These are phyloP conservation scores for Chloroceryle amazona DNA, from an alignment of 2,797 vertebrate genomes.

Conservation along the genomic window DNA sequence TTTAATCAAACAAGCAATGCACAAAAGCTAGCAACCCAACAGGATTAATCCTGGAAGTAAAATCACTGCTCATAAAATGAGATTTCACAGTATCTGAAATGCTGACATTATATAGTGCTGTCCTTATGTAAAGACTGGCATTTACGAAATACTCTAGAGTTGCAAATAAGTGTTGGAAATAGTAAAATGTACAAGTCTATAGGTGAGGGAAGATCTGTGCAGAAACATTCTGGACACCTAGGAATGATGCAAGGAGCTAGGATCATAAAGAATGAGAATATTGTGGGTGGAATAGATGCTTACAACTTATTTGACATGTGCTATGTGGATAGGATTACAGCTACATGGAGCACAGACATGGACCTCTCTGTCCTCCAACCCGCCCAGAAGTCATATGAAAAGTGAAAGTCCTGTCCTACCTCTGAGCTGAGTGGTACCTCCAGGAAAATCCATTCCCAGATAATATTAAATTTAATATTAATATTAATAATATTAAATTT, in stretches of 20 bases:
- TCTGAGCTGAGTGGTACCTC: neutral
- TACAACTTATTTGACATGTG: neutral
- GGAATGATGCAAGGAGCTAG: neutral
- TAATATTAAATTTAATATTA: too few species aligned
- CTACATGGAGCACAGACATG: rapidly evolving
- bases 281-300: neutral
- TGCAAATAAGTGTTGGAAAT: neutral
- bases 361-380: neutral
- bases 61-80: neutral
- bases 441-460: neutral
- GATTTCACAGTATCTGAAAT: neutral
- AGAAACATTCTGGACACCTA: neutral
- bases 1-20: neutral
- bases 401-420: neutral
- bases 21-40: neutral
- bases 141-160: neutral
- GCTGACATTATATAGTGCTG: neutral
- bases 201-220: neutral
- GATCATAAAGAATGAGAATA: neutral
- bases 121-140: neutral
- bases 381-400: neutral
- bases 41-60: neutral
- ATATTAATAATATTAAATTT: too few species aligned
- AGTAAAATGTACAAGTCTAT: neutral
- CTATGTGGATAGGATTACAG: rapidly evolving